Evolutionary conservation across 2,113 vertebrate species (phyloP).

Genomic region (Psophia crepitans): DNA sequence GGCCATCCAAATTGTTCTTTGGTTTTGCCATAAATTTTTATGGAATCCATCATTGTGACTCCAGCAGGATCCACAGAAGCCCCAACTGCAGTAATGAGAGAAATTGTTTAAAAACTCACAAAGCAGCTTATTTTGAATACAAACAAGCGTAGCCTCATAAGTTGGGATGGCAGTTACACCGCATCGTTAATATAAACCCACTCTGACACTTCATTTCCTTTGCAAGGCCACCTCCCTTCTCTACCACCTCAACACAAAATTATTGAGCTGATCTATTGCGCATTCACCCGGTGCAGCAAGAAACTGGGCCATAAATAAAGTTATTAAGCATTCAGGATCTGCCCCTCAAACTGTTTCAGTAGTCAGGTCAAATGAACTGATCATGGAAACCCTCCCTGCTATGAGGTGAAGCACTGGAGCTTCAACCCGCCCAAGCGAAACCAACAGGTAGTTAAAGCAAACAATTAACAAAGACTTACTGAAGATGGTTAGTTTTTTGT

Average conservation of each 20-base stretch:
- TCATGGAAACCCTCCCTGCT: background rate
- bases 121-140: background rate
- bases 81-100: conserved; percentile 78
- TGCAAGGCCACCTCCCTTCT: background rate
- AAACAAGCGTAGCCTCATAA: background rate
- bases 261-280: background rate
- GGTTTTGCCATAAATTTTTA: conserved; percentile 99
- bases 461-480: conserved; percentile 74
- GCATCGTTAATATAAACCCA: background rate
- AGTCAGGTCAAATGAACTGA: accelerated
- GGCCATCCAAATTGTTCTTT: conserved; percentile 99
- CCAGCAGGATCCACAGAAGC: conserved; percentile 96
- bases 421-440: background rate
- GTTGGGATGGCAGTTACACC: background rate
- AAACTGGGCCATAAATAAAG: background rate
- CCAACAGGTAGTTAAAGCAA: background rate
- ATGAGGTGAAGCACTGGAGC: background rate
- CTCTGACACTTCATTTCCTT: background rate
- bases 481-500: conserved; percentile 96
- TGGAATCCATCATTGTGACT: conserved; percentile 98
- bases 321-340: background rate
- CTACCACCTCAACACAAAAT: background rate
- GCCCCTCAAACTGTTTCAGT: background rate
- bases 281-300: background rate
- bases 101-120: background rate